These are phyloP conservation scores for Pitta sordida DNA, from an alignment of 2,113 vertebrate genomes.

Conservation along the genomic window DNA sequence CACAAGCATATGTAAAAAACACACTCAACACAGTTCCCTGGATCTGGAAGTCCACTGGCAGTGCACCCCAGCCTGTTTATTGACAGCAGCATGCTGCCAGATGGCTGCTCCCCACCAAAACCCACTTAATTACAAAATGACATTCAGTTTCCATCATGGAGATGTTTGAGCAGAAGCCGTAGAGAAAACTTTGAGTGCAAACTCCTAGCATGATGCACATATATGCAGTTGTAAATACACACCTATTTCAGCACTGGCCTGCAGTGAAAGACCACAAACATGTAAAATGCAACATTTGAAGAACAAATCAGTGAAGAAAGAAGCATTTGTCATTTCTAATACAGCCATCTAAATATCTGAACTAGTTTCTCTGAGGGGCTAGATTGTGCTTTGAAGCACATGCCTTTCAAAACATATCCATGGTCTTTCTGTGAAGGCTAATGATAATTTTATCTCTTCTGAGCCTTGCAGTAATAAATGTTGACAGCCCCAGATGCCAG, in stretches of 20 bases:
- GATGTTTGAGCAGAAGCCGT: not conserved
- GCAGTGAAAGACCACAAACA: not conserved
- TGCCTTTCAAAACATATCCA: not conserved
- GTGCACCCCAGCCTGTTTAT: not conserved
- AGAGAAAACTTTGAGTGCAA: not conserved
- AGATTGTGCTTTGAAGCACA: not conserved
- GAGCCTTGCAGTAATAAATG: conserved; percentile 75
- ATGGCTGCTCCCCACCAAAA: not conserved
- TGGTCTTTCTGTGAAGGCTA: conserved; percentile 14
- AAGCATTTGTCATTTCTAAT: not conserved
- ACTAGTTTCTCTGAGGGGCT: not conserved
- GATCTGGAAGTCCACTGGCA: not conserved
- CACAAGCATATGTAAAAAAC: not conserved
- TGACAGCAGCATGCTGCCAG: not conserved
- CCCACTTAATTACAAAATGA: not conserved
- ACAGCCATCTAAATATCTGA: not conserved
- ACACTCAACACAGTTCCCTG: not conserved
- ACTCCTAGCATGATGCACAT: not conserved
- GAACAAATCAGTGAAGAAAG: not conserved
- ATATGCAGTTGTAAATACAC: not conserved
- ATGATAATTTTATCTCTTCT: conserved; percentile 57
- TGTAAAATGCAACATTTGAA: not conserved
- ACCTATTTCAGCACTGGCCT: not conserved
- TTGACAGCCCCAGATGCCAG: conserved; percentile 84
- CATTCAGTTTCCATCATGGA: not conserved